Base-by-base conservation (phyloP, 2,888 invertebrate species). In the Platynereis dumerilii region DNA sequence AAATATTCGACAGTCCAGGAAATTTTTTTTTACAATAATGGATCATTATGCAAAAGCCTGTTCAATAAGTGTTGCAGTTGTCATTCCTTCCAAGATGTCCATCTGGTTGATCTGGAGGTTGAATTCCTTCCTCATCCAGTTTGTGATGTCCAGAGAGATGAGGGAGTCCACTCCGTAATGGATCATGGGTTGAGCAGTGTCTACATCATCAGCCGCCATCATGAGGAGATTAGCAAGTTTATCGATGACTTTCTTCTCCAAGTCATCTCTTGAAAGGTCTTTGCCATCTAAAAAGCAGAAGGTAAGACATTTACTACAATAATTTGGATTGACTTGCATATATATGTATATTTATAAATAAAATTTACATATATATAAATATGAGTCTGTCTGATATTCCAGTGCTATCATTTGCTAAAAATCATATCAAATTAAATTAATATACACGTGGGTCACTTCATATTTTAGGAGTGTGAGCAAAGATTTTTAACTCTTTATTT, bases 51-150 rank as follows among this genome's bases (percentile, higher is more conserved):
- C 34, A 34, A 5, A 48, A n/a, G 48, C 48, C 48, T 48, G 48
- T 48, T 34, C 39, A 12, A 58, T 58, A 26, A 58, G 24, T 1
- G 44, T 44, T 24, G 42, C 5, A 26, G 58, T 58, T 17, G 58
- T 58, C 45, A 58, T 44, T 12, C 58, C 58, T 44, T 58, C 58
- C 12, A 58, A 26, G n/a, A 58, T 58, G 26, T 58, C 58, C 58
- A 58, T 58, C 58, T 58, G 58, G 20, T 58, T 45, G 45, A 58
- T n/a, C 22, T 44, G 24, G 26, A 58, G 22, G 58, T 58, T 58
- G 58, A 58, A 58, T 26, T 58, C 58, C 58, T 58, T 58, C 58
- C 58, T 58, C 17, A 58, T 39, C 58, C 58, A 58, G 58, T 58
- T 58, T 39, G 58, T 58, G 2, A 58, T 44, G 45, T 58, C 58